These are phyloP conservation scores for Glareola pratincola DNA, from an alignment of 2,113 vertebrate species.

Conservation along the genomic window DNA sequence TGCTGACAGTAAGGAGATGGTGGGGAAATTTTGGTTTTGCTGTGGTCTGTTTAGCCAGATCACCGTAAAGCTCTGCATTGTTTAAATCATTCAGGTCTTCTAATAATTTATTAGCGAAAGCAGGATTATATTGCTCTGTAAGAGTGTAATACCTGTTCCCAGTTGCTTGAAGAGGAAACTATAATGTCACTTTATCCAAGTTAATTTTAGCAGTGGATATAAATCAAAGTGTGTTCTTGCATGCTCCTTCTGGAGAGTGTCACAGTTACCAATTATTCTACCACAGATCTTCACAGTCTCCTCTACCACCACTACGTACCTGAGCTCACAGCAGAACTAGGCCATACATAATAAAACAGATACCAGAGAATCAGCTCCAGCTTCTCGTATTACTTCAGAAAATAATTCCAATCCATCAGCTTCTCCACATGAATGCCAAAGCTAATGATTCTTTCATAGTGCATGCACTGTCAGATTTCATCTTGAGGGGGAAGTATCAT, in stretches of 20 bases:
- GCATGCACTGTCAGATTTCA: not conserved
- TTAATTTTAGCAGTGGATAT: constrained; percentile 31
- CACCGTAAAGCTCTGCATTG: not conserved
- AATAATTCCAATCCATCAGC: constrained; percentile 45
- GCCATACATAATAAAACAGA: constrained; percentile 2
- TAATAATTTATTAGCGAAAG: constrained; percentile 27
- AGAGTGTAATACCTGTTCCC: not conserved
- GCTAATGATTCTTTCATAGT: not conserved
- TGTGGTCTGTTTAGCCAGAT: not conserved
- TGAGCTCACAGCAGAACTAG: not conserved
- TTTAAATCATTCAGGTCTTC: constrained; percentile 24
- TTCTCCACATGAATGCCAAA: not conserved
- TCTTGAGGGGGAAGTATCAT: not conserved
- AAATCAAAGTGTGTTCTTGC: constrained; percentile 8
- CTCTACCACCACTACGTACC: not conserved
- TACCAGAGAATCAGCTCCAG: not conserved
- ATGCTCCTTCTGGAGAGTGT: not conserved
- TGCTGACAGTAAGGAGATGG: not conserved
- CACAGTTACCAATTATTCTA: constrained; percentile 7
- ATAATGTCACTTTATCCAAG: constrained; percentile 2
- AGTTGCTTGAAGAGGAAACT: constrained; percentile 19
- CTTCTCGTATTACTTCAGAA: constrained; percentile 29
- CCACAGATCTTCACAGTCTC: not conserved
- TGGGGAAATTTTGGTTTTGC: not conserved
- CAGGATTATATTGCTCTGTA: not conserved